Evolutionary conservation across 2,888 invertebrate genomes (phyloP).

Genomic region (Sminthurides aquaticus): DNA sequence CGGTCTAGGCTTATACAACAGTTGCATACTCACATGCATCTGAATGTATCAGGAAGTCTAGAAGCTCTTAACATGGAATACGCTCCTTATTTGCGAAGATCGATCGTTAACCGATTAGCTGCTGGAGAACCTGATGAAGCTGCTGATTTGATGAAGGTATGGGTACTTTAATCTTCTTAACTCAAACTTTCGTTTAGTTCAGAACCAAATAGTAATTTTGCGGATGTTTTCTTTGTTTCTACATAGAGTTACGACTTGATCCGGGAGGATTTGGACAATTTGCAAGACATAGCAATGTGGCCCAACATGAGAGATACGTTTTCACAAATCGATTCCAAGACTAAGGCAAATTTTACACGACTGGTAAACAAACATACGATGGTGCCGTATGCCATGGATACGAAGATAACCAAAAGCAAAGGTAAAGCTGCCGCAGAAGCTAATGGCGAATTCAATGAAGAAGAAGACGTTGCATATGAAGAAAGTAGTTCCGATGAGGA

Average conservation of each 20-base stretch:
- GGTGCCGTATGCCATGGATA: slow-evolving; percentile 65
- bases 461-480: slow-evolving; percentile 44
- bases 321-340: slow-evolving; percentile 66
- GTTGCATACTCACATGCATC: slow-evolving; percentile 69
- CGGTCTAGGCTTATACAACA: slow-evolving; percentile 73
- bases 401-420: slow-evolving; percentile 56
- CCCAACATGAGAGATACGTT: slow-evolving; percentile 68
- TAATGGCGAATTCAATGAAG: slow-evolving; percentile 46
- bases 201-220: not conserved
- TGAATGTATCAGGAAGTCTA: slow-evolving; percentile 68
- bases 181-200: too few species aligned
- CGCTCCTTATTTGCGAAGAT: slow-evolving; percentile 65
- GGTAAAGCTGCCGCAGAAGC: slow-evolving; percentile 51
- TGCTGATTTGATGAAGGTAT: slow-evolving; percentile 59
- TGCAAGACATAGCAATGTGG: slow-evolving; percentile 81
- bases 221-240: not conserved
- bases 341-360: slow-evolving; percentile 88
- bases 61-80: slow-evolving; percentile 82
- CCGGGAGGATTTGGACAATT: slow-evolving; percentile 83
- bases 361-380: slow-evolving; percentile 78
- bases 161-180: slow-evolving; percentile 1
- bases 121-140: slow-evolving; percentile 65
- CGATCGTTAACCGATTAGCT: slow-evolving; percentile 69
- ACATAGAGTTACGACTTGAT: slow-evolving; percentile 75
- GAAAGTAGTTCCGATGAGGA: slow-evolving; percentile 49